Percentiles rank a stretch among this genome's conserved stretches.
Evolutionary conservation across 2,113 vertebrate genomes (phyloP).

Genomic region (Casuarius casuarius): DNA sequence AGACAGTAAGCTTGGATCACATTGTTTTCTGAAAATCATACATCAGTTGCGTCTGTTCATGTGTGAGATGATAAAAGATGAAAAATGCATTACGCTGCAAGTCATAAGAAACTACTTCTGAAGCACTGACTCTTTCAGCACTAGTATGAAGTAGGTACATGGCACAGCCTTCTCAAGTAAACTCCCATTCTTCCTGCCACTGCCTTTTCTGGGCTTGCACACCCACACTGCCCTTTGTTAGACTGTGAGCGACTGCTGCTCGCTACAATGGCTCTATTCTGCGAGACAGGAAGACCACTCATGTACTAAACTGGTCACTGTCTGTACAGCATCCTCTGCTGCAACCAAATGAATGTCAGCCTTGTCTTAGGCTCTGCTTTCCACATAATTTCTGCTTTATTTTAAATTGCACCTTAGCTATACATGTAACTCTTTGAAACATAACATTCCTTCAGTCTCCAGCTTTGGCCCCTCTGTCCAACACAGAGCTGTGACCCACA

Average conservation of each 20-base stretch:
- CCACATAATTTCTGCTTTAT: slow-evolving; percentile 15
- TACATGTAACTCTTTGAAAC: neutral
- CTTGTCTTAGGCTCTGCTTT: slow-evolving; percentile 30
- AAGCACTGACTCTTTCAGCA: neutral
- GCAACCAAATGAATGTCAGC: slow-evolving; percentile 33
- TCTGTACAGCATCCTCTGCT: slow-evolving; percentile 66
- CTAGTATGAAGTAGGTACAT: neutral
- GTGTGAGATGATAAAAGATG: neutral
- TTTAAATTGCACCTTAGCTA: slow-evolving; percentile 38
- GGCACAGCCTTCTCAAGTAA: neutral
- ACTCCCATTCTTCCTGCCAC: neutral
- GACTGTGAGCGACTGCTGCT: neutral
- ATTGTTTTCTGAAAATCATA: neutral
- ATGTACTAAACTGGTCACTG: slow-evolving; percentile 48
- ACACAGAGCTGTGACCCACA: neutral
- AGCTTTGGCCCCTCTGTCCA: neutral
- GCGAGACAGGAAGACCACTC: slow-evolving; percentile 22
- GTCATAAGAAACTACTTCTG: neutral
- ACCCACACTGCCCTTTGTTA: neutral
- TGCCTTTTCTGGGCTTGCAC: neutral
- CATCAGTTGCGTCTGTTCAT: neutral
- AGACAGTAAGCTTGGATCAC: neutral
- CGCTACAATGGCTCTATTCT: slow-evolving; percentile 54
- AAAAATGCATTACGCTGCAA: neutral
- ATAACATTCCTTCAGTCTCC: neutral